These are phyloP conservation scores for Pomacea canaliculata DNA, from an alignment of 2,888 invertebrate genomes.

Conservation along the genomic window DNA sequence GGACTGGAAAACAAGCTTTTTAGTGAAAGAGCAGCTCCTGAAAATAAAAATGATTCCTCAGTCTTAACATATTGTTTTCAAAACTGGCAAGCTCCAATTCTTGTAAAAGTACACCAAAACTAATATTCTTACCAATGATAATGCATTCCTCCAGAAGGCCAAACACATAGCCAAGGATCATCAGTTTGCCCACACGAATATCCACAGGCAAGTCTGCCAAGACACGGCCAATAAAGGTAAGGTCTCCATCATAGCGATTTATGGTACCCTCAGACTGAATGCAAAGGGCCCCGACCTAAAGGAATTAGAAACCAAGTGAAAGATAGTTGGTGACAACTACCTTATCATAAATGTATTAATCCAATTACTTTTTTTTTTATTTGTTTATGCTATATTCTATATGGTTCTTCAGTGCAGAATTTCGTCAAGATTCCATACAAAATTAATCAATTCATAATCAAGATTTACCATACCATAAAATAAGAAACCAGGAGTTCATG, in stretches of 20 bases:
- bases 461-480: too few species aligned
- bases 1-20: slow-evolving; percentile 84
- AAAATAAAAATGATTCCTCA: neutral
- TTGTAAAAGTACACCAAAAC: too few species aligned
- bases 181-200: slow-evolving; percentile 84
- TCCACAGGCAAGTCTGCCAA: slow-evolving; percentile 88
- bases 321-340: neutral
- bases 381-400: too few species aligned
- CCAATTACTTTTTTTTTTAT: too few species aligned
- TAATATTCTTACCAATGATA: slow-evolving; percentile 77
- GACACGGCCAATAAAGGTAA: slow-evolving; percentile 87
- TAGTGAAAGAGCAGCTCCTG: slow-evolving; percentile 76
- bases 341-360: too few species aligned
- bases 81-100: too few species aligned
- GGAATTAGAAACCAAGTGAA: neutral
- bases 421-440: too few species aligned
- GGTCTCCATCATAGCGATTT: slow-evolving; percentile 81
- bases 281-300: slow-evolving; percentile 83
- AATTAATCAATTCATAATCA: too few species aligned
- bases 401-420: too few species aligned
- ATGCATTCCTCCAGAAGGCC: slow-evolving; percentile 86
- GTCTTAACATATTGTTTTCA: neutral
- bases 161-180: slow-evolving; percentile 87
- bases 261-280: slow-evolving; percentile 73
- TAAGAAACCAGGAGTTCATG: too few species aligned